phyloP scores from a whole-genome alignment of 1,140 invertebrate genomes.

The Pinna nobilis region DNA sequence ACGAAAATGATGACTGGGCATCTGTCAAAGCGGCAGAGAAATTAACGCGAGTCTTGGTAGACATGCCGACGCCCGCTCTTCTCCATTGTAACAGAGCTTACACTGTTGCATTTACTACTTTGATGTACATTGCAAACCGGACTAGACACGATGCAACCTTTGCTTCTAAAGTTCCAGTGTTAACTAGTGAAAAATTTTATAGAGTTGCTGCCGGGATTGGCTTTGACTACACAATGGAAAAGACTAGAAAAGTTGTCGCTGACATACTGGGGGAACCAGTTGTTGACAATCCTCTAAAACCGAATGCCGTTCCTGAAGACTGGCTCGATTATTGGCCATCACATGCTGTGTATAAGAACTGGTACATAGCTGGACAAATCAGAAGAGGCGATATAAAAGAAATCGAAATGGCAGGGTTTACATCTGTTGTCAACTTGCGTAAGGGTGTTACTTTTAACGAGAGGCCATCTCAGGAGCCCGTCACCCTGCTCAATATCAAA shows the following conservation, averaged over 20 bases:
- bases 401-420: constrained; percentile 53
- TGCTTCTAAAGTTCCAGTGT: constrained; percentile 34
- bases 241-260: constrained; percentile 49
- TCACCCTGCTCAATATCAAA: constrained; percentile 60
- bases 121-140: constrained; percentile 53
- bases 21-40: constrained; percentile 54
- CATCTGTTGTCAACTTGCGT: constrained; percentile 61
- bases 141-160: constrained; percentile 35
- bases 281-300: constrained; percentile 49
- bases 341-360: constrained; percentile 64
- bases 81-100: constrained; percentile 45
- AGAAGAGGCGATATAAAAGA: constrained; percentile 48
- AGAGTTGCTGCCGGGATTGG: constrained; percentile 58
- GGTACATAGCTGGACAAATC: constrained; percentile 64
- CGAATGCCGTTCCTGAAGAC: too few relatives aligned
- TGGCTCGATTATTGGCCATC: constrained; percentile 66
- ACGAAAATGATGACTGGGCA: constrained; percentile 52
- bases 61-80: constrained; percentile 44
- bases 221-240: constrained; percentile 57
- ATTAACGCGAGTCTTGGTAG: constrained; percentile 44
- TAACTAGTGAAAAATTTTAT: constrained; percentile 53
- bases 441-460: constrained; percentile 46
- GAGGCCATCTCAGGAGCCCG: constrained; percentile 58
- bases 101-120: constrained; percentile 45
- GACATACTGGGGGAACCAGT: constrained; percentile 58